Base-by-base conservation (phyloP, 2,888 invertebrate genomes). In the Bellardia bayeri region DNA sequence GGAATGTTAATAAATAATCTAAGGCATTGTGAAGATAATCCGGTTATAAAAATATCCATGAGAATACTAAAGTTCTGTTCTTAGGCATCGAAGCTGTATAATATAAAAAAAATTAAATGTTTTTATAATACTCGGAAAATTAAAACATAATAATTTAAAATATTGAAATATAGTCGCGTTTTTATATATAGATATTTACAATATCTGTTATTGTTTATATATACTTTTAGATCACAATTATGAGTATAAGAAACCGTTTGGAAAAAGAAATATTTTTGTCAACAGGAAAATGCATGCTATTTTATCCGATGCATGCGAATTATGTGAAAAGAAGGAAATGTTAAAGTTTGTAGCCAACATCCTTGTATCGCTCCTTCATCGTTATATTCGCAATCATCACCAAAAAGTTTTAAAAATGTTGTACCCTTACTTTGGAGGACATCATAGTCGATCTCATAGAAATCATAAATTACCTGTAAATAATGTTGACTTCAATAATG, bases 311-410 rank as follows among this genome's bases (percentile, higher is more conserved):
- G 61, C 80, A 69, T 79, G 80, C 61, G 45, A 63, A 75, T 45
- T 80, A 69, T 85, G 68, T 85, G 33, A 80, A 69, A 75, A 85
- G 71, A 84, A 72, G 80, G 81, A 81, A 74, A 85, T 85, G 45
- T 69, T 75, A 81, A 85, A 76, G 16, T 56, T 69, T 63, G 56
- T 3, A 23, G 45, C 56, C 40, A 69, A 54, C 42, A 85, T 74
- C 51, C 42, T 61, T 58, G 14, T 61, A 23, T 74, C 33, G 56
- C 64, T 85, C 13, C 23, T 85, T 63, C 63, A 75, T 64, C 45
- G 37, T 40, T 69, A 85, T 69, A 23, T 85, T 37, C 69, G 75
- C 63, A n/a, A 56, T 51, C 51, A 83, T 72, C 66, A 75, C 69
- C 68, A 61, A 79, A 64, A 74, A 79, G 9, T 79, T 82, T 75